These are phyloP conservation scores for Campoplex capitator DNA, from an alignment of 2,888 invertebrate species.

Conservation along the genomic window DNA sequence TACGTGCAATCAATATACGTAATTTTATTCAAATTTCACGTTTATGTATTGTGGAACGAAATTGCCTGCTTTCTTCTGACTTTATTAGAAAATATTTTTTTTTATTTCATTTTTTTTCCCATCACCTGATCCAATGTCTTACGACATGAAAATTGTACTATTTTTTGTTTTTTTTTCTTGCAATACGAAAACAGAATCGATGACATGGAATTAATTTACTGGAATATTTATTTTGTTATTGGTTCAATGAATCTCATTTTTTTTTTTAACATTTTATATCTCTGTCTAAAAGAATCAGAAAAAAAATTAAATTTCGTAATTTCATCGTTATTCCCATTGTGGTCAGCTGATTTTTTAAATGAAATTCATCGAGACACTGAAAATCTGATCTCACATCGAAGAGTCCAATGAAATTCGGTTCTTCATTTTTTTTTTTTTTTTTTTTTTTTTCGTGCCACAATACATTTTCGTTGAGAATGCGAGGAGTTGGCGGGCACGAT, in stretches of 20 bases:
- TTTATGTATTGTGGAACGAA: conserved; percentile 52
- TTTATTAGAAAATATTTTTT: neutral
- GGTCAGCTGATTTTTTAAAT: neutral
- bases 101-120: neutral
- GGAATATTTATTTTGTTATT: no score
- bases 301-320: neutral
- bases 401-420: no score
- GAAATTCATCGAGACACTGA: neutral
- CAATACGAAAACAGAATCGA: neutral
- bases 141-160: neutral
- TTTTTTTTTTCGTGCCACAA: conserved; percentile 24
- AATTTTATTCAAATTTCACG: conserved; percentile 46
- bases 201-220: no score
- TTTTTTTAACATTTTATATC: neutral
- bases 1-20: conserved; percentile 46
- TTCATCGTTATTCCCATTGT: no score
- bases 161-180: neutral
- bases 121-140: neutral
- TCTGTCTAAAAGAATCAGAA: neutral
- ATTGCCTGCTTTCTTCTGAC: neutral
- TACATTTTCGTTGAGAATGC: conserved; percentile 58
- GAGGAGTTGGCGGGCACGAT: conserved; percentile 60
- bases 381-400: no score
- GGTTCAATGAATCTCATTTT: no score
- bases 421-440: neutral